A percentile compares a stretch with the other conserved stretches of the same genome.
Evolutionary conservation across 2,797 vertebrate genomes (phyloP).

Genomic region (Taeniopygia guttata): DNA sequence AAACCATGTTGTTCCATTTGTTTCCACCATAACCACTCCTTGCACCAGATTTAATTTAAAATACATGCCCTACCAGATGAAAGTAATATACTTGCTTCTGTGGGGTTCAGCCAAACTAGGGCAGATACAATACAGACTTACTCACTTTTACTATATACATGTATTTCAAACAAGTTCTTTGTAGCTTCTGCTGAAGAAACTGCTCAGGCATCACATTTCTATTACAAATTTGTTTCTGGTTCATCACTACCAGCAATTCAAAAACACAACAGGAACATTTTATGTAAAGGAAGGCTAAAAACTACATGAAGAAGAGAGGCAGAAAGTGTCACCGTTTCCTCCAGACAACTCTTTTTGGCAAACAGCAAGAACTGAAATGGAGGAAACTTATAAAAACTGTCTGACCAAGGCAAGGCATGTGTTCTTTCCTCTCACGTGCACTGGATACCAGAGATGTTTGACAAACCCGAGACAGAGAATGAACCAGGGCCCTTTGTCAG

Average conservation of each 20-base stretch:
- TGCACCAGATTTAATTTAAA: slow-evolving; percentile 1
- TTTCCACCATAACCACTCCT: neutral
- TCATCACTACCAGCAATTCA: neutral
- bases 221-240: neutral
- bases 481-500: slow-evolving; percentile 38
- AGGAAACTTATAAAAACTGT: neutral
- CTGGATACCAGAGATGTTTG: neutral
- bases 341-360: neutral
- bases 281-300: neutral
- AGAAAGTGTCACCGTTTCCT: neutral
- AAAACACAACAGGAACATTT: neutral
- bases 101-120: neutral
- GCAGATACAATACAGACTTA: neutral
- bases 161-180: neutral
- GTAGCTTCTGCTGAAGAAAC: neutral
- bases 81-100: neutral
- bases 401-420: neutral
- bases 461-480: neutral
- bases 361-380: neutral
- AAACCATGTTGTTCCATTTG: neutral
- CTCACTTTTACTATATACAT: neutral
- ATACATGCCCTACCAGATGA: neutral
- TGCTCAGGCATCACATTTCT: neutral
- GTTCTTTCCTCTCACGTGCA: neutral
- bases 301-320: neutral